Conservation (phyloP, 1,140 invertebrate genomes). For the Seison nebaliae region DNA sequence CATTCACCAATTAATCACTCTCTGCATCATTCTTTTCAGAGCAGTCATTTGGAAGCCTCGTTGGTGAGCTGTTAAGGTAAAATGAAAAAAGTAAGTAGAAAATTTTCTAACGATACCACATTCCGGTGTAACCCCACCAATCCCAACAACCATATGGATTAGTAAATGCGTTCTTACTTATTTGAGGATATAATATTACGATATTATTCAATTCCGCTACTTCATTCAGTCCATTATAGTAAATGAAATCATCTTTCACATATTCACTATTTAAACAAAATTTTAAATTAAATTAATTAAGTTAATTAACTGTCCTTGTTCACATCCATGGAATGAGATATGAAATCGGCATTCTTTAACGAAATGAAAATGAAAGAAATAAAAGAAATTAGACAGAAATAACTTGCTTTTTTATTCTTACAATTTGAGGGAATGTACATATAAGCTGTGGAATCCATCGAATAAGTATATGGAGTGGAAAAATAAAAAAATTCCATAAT, state of each 20-base stretch:
- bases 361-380: neutral
- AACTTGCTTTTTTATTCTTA: conserved; percentile 14
- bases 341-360: conserved; percentile 22
- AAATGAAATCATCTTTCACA: conserved; percentile 21
- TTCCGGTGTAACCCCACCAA: conserved; percentile 25
- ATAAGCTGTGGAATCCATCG: conserved; percentile 22
- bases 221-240: conserved; percentile 25
- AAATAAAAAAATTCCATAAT: conserved; percentile 19
- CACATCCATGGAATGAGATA: conserved; percentile 26
- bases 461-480: conserved; percentile 14
- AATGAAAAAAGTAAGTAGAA: too few relatives aligned
- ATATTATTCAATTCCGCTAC: conserved; percentile 28
- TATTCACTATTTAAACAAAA: conserved; percentile 5
- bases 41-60: too few relatives aligned
- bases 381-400: neutral
- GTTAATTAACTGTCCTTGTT: conserved; percentile 20
- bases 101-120: too few relatives aligned
- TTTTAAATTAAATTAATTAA: too few relatives aligned
- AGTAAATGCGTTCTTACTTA: conserved; percentile 10
- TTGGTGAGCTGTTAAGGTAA: too few relatives aligned
- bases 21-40: too few relatives aligned
- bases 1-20: too few relatives aligned
- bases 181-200: conserved; percentile 29
- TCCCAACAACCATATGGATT: conserved; percentile 29
- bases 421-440: conserved; percentile 23